These are phyloP conservation scores for Sigmodon hispidus DNA, from an alignment of 2,113 vertebrate species.

Conservation along the genomic window DNA sequence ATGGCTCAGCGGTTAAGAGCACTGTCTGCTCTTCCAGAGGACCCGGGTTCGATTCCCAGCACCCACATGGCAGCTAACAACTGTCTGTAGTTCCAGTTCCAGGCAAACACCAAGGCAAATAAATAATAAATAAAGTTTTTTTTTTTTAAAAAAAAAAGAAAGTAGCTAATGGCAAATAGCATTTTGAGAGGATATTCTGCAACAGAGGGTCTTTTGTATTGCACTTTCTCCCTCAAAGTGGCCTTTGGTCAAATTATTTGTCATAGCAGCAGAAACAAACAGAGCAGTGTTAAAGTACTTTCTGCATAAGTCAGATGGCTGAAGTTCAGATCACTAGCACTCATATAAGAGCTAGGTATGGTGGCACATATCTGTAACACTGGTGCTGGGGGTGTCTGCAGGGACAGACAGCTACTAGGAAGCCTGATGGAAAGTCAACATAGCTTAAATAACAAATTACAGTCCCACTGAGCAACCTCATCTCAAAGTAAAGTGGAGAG, in stretches of 20 bases:
- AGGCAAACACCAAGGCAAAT: too few relatives aligned
- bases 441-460: neutral
- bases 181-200: neutral
- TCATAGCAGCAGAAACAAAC: neutral
- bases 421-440: neutral
- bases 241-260: neutral
- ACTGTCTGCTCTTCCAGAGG: too few relatives aligned
- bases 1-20: too few relatives aligned
- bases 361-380: neutral
- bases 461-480: neutral
- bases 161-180: too few relatives aligned
- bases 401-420: neutral
- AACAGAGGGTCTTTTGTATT: neutral
- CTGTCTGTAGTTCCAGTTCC: too few relatives aligned
- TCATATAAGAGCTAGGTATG: neutral
- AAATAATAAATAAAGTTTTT: too few relatives aligned
- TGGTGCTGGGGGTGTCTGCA: neutral
- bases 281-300: neutral
- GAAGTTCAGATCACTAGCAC: neutral
- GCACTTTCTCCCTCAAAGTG: neutral
- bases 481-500: neutral
- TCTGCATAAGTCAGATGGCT: neutral
- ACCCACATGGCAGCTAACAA: too few relatives aligned
- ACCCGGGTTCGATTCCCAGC: too few relatives aligned
- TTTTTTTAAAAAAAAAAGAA: too few relatives aligned